Percentiles rank a stretch among this genome's conserved stretches.
Evolutionary conservation across 2,797 vertebrate species (phyloP).

Genomic region (Kryptolebias ocellatus): DNA sequence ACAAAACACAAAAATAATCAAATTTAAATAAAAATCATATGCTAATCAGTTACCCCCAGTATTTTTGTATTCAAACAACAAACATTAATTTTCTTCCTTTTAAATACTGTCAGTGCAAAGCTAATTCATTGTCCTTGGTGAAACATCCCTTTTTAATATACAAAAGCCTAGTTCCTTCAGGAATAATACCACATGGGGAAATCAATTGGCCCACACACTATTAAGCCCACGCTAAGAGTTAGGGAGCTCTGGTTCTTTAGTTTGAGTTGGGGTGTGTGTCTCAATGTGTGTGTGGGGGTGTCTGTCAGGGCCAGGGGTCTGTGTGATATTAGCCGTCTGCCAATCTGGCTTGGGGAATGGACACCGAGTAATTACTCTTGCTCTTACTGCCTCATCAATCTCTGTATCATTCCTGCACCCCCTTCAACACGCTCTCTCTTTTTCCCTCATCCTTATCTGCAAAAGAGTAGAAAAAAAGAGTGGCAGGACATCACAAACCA

Average conservation of each 20-base stretch:
- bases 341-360: constrained; percentile 87
- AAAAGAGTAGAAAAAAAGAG: constrained; percentile 65
- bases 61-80: background rate
- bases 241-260: constrained; percentile 70
- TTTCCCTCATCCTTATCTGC: constrained; percentile 70
- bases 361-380: constrained; percentile 88
- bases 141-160: constrained; percentile 48
- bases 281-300: constrained; percentile 46
- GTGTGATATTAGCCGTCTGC: constrained; percentile 89
- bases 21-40: too few relatives aligned
- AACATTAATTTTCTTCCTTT: background rate
- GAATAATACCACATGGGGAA: constrained; percentile 75
- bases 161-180: constrained; percentile 66
- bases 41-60: background rate
- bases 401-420: constrained; percentile 79
- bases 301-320: constrained; percentile 85
- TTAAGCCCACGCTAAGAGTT: constrained; percentile 72
- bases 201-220: constrained; percentile 78
- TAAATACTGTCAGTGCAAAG: constrained; percentile 5
- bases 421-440: constrained; percentile 54
- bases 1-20: background rate
- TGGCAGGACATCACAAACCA: constrained; percentile 74
- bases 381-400: constrained; percentile 89
- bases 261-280: constrained; percentile 58
- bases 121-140: constrained; percentile 16